phyloP scores from a whole-genome alignment of 2,113 vertebrate genomes.

The Nyctereutes procyonoides region DNA sequence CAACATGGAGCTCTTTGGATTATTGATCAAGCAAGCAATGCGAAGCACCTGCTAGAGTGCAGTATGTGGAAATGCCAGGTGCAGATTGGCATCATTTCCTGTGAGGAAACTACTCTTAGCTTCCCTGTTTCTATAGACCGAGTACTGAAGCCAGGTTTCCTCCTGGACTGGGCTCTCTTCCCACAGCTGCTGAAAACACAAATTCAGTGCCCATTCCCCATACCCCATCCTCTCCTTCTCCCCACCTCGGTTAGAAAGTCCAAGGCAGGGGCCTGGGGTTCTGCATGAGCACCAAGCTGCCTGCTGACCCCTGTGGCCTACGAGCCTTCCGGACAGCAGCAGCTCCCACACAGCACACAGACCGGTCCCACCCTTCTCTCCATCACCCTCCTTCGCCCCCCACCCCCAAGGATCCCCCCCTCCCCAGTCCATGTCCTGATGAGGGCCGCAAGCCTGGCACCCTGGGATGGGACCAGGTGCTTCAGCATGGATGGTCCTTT shows the following conservation, averaged over 20 bases:
- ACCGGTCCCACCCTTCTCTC: no score
- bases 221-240: no score
- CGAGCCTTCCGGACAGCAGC: background rate
- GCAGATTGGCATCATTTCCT: background rate
- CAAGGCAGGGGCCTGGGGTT: background rate
- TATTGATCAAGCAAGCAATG: background rate
- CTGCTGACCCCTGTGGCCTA: no score
- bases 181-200: background rate
- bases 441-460: background rate
- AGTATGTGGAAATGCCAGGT: background rate
- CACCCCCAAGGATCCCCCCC: no score
- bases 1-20: background rate
- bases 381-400: no score
- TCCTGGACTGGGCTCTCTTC: background rate
- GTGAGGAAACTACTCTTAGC: background rate
- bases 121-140: background rate
- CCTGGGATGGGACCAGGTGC: background rate
- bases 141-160: background rate
- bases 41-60: background rate
- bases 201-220: background rate
- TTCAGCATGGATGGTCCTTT: fast-evolving
- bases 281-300: background rate
- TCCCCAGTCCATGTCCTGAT: background rate
- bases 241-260: background rate
- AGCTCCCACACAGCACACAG: background rate